Evolutionary conservation across 1,140 invertebrate species (phyloP).

Genomic region (Portunus trituberculatus): DNA sequence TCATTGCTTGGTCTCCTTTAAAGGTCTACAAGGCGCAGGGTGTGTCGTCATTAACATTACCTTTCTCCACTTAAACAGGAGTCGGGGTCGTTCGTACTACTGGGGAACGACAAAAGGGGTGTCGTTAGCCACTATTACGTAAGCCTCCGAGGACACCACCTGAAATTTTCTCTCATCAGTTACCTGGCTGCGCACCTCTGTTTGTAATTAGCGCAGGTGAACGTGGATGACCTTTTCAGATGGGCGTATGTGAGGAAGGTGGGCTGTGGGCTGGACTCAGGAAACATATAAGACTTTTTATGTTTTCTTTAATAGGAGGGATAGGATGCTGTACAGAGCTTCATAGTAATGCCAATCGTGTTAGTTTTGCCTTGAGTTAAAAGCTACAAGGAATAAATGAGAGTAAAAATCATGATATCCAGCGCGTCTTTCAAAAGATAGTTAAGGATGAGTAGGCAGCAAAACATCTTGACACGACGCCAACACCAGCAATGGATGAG

Average conservation of each 20-base stretch:
- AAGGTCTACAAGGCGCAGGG: background rate
- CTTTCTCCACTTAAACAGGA: background rate
- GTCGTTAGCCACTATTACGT: background rate
- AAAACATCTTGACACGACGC: no score
- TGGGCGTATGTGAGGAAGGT: background rate
- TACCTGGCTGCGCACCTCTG: background rate
- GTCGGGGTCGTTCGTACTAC: background rate
- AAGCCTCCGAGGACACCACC: background rate
- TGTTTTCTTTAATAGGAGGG: no score
- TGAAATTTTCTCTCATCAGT: background rate
- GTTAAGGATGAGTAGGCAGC: no score
- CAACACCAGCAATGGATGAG: no score
- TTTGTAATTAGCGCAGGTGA: slow-evolving; percentile 47
- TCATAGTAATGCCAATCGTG: no score
- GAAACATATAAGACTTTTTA: background rate
- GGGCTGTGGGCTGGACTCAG: background rate
- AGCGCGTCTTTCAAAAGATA: no score
- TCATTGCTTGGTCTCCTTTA: background rate
- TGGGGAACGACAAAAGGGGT: background rate
- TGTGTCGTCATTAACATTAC: background rate
- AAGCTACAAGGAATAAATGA: no score
- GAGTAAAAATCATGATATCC: no score
- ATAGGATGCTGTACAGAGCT: no score
- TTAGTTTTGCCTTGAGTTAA: no score
- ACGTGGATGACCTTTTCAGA: background rate